These are phyloP conservation scores for Ariolimax columbianus DNA, from an alignment of 2,888 invertebrate species.

Conservation along the genomic window DNA sequence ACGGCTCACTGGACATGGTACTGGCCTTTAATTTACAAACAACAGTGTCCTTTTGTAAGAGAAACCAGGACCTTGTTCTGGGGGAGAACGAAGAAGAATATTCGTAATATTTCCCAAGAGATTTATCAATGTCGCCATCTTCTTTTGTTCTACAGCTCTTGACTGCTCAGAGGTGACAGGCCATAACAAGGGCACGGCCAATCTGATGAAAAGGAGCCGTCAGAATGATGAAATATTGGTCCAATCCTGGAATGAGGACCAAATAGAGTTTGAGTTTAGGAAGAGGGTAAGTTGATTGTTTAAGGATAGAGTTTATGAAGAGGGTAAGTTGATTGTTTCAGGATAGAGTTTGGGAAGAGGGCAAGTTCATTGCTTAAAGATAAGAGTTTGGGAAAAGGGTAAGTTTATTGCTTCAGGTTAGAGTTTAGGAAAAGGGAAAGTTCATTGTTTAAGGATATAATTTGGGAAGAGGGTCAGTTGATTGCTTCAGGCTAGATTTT, in stretches of 20 bases:
- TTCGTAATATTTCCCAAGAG: no score
- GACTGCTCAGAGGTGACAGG: slow-evolving; percentile 63
- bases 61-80: no score
- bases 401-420: slow-evolving; percentile 68
- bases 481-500: no score
- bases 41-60: no score
- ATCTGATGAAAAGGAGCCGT: slow-evolving; percentile 57
- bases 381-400: no score
- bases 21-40: no score
- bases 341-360: slow-evolving; percentile 73
- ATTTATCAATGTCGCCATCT: neutral
- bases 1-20: no score
- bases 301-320: slow-evolving; percentile 73
- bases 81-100: no score
- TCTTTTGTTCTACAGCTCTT: slow-evolving; percentile 57
- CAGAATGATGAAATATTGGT: slow-evolving; percentile 65
- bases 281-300: slow-evolving; percentile 63
- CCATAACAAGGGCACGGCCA: slow-evolving; percentile 38
- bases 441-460: neutral
- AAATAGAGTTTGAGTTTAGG: slow-evolving; percentile 74
- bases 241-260: slow-evolving; percentile 67
- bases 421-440: slow-evolving; percentile 74
- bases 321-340: slow-evolving; percentile 66
- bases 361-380: slow-evolving; percentile 61
- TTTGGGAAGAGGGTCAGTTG: no score